A percentile compares a stretch with the other conserved stretches of the same genome.
phyloP scores from a whole-genome alignment of 1,140 invertebrate species.

The Eriocheir sinensis region DNA sequence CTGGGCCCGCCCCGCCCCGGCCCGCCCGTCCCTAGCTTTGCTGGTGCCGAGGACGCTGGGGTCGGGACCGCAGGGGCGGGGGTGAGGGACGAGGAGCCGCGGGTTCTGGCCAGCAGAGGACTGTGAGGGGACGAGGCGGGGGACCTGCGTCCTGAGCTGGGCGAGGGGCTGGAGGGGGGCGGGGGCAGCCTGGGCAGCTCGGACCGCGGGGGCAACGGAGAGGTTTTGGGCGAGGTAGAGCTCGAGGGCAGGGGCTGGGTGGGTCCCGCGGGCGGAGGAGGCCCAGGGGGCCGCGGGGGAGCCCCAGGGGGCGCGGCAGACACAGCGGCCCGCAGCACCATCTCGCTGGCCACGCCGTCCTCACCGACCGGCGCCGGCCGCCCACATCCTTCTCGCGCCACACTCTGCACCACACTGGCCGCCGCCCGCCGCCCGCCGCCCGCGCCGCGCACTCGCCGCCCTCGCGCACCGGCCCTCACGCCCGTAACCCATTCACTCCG shows the following conservation, averaged over 20 bases:
- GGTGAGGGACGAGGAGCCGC: slow-evolving; percentile 24
- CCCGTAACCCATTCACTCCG: slow-evolving; percentile 31
- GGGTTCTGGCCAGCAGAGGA: slow-evolving; percentile 43
- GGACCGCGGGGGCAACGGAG: slow-evolving; percentile 42
- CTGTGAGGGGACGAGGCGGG: not conserved
- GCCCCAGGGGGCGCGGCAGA: slow-evolving; percentile 18
- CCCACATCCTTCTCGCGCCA: slow-evolving; percentile 58
- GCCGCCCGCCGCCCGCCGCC: not conserved
- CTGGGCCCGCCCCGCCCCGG: slow-evolving; percentile 3
- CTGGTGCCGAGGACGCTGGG: slow-evolving; percentile 26
- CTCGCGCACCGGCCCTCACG: slow-evolving; percentile 12
- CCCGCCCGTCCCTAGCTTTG: slow-evolving; percentile 51
- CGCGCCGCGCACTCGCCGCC: not conserved
- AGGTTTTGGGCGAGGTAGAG: slow-evolving; percentile 21
- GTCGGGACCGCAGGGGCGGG: slow-evolving; percentile 6
- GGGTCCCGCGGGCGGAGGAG: slow-evolving; percentile 31
- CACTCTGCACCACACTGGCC: slow-evolving; percentile 65
- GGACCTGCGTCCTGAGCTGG: not conserved
- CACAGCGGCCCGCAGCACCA: slow-evolving; percentile 39
- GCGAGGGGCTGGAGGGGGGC: slow-evolving; percentile 56
- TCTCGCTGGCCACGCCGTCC: slow-evolving; percentile 63
- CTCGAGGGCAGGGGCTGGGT: not conserved
- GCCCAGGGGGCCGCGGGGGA: slow-evolving; percentile 50
- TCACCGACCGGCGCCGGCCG: slow-evolving; percentile 35
- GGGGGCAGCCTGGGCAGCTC: slow-evolving; percentile 55